phyloP scores from a whole-genome alignment of 92 coral and sea anemone genomes.

The Parazoanthus darwini region DNA sequence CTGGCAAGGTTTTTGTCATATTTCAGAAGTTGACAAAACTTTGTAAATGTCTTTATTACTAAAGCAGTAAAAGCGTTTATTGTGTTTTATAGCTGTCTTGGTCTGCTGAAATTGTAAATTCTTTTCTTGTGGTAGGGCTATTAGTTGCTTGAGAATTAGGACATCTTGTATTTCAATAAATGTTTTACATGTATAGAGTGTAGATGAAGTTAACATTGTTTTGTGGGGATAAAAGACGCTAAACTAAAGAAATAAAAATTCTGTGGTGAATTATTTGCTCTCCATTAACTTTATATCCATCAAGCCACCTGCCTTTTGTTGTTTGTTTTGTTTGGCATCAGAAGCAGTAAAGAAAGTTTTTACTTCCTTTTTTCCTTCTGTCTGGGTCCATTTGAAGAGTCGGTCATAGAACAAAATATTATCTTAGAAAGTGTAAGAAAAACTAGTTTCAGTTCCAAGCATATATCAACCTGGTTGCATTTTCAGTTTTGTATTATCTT shows the following conservation, averaged over 20 bases:
- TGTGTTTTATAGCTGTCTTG: too few species aligned
- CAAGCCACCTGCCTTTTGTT: constrained; percentile 30
- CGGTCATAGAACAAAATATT: too few species aligned
- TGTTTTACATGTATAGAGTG: not conserved
- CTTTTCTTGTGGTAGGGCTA: too few species aligned
- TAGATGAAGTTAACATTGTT: too few species aligned
- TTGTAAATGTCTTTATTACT: not conserved
- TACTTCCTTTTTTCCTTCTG: not conserved
- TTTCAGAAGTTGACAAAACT: not conserved
- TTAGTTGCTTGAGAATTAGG: not conserved
- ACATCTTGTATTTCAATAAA: not conserved
- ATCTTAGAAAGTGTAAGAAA: not conserved
- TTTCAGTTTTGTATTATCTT: not conserved
- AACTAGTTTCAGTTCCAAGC: not conserved
- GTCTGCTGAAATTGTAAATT: too few species aligned
- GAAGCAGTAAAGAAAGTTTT: not conserved
- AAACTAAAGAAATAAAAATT: not conserved
- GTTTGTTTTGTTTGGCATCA: constrained; percentile 19
- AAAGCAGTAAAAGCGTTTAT: not conserved
- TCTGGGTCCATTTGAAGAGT: not conserved
- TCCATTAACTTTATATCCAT: not conserved
- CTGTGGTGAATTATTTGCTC: not conserved
- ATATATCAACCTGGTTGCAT: not conserved
- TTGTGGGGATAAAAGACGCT: not conserved
- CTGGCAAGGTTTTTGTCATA: too few species aligned